Base-by-base conservation (phyloP, 2,888 invertebrate genomes). In the Caenorhabditis imperialis region DNA sequence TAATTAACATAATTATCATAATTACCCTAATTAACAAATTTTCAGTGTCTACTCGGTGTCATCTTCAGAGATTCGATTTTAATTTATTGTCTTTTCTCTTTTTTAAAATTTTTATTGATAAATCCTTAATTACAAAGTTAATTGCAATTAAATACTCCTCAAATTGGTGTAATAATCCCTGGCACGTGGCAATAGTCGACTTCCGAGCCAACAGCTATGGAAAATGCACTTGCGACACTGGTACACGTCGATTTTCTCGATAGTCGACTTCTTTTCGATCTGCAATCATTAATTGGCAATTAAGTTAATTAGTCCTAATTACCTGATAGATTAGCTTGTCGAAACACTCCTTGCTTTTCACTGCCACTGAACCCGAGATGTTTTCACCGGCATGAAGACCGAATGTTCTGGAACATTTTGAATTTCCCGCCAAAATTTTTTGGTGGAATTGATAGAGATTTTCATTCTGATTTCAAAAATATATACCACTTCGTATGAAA, bases 161-260 rank as follows among this genome's bases (percentile, higher is more conserved):
- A 87, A 75, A 78, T 87, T 87, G 14, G 87, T 87, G 23, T 86
- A 67, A 70, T 87, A 87, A 25, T 85, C 84, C 40, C 87, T 60
- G 18, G 85, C 79, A 45, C 81, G 75, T 8, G 84, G 85, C 7
- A 87, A 73, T 16, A 82, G 51, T 1, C 87, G 72, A 25, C 81
- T 80, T 27, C 87, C 87, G 14, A 87, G 75, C 87, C 87, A 87
- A 50, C 87, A 87, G 38, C 83, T 83, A 48, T 87, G 87, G 69
- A 87, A 86, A 33, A 87, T 79, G 70, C 87, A 87, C 47, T 85
- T 86, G 23, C 87, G 80, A 47, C 87, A 87, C 45, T 87, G 87
- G 37, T 81, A 71, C 5, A 87, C 87, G 57, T 87, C 87, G 75
- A 81, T 84, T 65, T 86, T 87, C 53, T 87, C 85, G 16, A 81